Conservation (phyloP, 2,888 invertebrate species). For the Stenodema calcarata region DNA sequence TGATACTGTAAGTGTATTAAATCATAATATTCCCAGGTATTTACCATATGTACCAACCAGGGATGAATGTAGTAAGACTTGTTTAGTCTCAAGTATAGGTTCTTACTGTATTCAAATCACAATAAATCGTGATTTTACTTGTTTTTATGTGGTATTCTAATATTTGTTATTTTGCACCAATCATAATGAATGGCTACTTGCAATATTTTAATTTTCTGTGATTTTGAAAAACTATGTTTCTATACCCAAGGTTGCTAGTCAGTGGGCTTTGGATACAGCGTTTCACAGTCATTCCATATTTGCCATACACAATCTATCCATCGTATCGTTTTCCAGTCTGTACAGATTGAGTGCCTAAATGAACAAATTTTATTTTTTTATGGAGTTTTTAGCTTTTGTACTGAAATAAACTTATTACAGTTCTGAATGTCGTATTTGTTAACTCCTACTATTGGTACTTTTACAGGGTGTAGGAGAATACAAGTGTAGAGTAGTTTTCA, state of each 20-base stretch:
- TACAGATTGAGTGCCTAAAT: conserved; percentile 6
- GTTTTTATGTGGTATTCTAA: no score
- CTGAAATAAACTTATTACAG: neutral
- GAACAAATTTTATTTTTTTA: conserved; percentile 23
- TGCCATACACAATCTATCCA: neutral
- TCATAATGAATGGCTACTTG: neutral
- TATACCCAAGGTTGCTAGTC: neutral
- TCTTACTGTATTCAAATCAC: no score
- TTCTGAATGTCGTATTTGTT: neutral
- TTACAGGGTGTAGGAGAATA: no score
- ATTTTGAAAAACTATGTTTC: neutral
- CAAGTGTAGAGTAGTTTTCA: no score
- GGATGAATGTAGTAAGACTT: no score
- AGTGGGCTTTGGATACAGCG: neutral
- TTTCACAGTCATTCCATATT: neutral
- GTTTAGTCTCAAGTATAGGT: no score
- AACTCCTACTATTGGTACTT: neutral
- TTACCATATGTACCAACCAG: no score
- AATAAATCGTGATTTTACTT: no score
- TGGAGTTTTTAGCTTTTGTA: conserved; percentile 24
- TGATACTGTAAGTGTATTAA: no score
- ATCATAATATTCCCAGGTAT: no score
- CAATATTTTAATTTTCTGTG: neutral
- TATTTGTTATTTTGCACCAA: neutral
- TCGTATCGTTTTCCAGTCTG: neutral